Conservation (phyloP, 2,888 invertebrate genomes). For the Drosophila demipolita region DNA sequence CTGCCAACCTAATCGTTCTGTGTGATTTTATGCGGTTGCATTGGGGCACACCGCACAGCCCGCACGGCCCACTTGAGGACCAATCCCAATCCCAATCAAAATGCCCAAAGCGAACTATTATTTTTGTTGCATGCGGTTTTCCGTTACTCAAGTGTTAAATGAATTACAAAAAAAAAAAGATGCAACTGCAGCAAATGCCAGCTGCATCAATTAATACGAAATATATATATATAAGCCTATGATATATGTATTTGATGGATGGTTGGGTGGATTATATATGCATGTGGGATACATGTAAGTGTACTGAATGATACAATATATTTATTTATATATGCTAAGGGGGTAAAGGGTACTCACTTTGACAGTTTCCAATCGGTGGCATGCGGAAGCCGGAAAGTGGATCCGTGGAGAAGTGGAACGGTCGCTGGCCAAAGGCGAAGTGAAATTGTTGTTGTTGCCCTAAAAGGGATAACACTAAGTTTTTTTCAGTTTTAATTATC, state of each 20-base stretch:
- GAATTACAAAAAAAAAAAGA: constrained; percentile 1
- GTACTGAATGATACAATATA: background rate
- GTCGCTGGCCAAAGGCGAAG: constrained; percentile 95
- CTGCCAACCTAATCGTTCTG: constrained; percentile 66
- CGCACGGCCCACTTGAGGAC: constrained; percentile 3
- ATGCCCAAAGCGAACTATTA: background rate
- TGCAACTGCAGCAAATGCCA: background rate
- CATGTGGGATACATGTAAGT: constrained; percentile 3
- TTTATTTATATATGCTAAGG: background rate
- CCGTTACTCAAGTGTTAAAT: constrained; percentile 36
- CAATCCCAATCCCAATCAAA: background rate
- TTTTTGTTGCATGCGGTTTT: constrained; percentile 29
- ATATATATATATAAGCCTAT: background rate
- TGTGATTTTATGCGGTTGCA: constrained; percentile 71
- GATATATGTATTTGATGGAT: background rate
- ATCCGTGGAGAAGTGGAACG: constrained; percentile 94
- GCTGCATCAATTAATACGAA: background rate
- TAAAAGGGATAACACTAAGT: constrained; percentile 95
- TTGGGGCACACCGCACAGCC: constrained; percentile 58
- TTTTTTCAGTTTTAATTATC: constrained; percentile 85
- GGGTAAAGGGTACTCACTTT: constrained; percentile 89
- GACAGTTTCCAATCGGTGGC: constrained; percentile 95
- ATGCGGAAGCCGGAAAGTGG: constrained; percentile 94
- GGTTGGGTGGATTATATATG: background rate
- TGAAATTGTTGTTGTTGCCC: constrained; percentile 98